Base-by-base conservation (phyloP, 1,140 invertebrate species). In the Calephelis nemesis region DNA sequence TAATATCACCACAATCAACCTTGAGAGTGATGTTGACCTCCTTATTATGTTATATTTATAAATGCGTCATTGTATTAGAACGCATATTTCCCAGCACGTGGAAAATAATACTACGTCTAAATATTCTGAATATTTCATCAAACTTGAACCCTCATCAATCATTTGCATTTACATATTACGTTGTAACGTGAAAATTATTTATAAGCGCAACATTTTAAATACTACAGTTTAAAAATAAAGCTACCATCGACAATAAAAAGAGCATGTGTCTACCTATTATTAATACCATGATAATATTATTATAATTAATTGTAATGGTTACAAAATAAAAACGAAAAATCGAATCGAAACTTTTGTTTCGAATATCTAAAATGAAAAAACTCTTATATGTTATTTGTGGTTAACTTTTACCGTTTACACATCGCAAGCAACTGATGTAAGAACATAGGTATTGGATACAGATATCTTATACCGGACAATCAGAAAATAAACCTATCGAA, bases 21-120 rank as follows among this genome's bases (percentile, higher is more conserved):
- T 85, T 82, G 81, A 71, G 40, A 54, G 70, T 80, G 74, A 77
- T 78, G 77, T 78, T 79, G 74, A 82, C 76, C 81, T 82, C 79
- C 73, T 63, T 69, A 79, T 68, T 72, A 77, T 79, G 78, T 80
- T 70, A 77, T 78, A 79, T 80, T 77, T 69, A 73, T 72, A 70
- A 76, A 81, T 75, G 65, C 70, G 74, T 77, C 71, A 70, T 62
- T 62, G 78, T 62, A 74, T 75, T 74, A 79, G 63, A 74, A 73
- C 72, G 65, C 52, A 71, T 65, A 75, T 74, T 77, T 73, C 63
- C 15, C 63, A 72, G 47, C 60, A 69, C 64, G 60, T 69, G 48
- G 52, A 63, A 15, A 47, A 58, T 58, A 67, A 47, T 58, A 58
- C 52, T 58, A 52, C 19, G 64, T 13, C 39, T 52, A 65, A 50